These are phyloP conservation scores for Podilymbus podiceps DNA, from an alignment of 2,113 vertebrate genomes.

Conservation along the genomic window DNA sequence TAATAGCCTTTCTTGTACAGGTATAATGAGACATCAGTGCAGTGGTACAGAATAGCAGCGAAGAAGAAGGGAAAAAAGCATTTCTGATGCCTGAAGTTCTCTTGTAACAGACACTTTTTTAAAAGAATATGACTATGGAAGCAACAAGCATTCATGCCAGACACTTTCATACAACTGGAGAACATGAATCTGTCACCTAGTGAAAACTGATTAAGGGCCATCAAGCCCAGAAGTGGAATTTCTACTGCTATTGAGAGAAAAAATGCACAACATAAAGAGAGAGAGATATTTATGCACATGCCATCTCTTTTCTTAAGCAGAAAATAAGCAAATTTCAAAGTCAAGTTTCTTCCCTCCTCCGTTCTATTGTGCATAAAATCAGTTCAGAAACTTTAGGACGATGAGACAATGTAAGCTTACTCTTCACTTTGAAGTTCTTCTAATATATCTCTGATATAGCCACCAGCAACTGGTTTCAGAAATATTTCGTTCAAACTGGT, in stretches of 20 bases:
- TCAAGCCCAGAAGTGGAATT: slow-evolving; percentile 4
- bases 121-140: background rate
- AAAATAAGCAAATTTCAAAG: slow-evolving; percentile 9
- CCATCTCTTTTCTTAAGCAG: background rate
- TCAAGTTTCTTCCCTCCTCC: background rate
- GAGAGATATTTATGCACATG: background rate
- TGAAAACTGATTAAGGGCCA: slow-evolving; percentile 21
- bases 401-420: background rate
- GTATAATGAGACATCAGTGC: slow-evolving; percentile 50
- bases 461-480: background rate
- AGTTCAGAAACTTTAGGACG: background rate
- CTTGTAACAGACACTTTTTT: background rate
- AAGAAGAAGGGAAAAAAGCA: background rate
- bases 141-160: slow-evolving; percentile 42
- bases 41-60: background rate
- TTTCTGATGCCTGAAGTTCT: slow-evolving; percentile 16
- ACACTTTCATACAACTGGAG: background rate
- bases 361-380: background rate
- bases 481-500: background rate
- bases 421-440: background rate
- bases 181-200: slow-evolving; percentile 16
- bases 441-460: background rate
- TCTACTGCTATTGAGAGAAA: background rate
- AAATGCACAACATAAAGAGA: background rate
- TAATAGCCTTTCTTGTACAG: slow-evolving; percentile 59